A percentile compares a stretch with the other conserved stretches of the same genome.
Conservation (phyloP, 2,888 invertebrate genomes). For the Eristalis intricaria region DNA sequence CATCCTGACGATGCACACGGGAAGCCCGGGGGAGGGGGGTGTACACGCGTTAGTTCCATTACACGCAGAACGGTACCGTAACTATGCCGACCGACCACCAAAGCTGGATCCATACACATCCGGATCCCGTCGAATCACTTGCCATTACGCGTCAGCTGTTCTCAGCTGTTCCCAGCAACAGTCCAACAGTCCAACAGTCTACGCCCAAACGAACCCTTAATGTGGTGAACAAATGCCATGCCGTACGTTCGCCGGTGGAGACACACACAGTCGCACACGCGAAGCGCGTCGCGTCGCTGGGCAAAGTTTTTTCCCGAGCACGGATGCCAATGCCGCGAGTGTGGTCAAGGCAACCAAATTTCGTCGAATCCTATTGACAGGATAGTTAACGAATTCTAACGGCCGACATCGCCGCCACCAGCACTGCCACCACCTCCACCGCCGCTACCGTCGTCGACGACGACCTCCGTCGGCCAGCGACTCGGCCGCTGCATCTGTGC, state of each 20-base stretch:
- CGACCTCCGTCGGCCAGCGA: background rate
- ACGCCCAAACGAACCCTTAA: conserved; percentile 55
- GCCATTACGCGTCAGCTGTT: conserved; percentile 71
- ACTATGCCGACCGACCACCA: conserved; percentile 63
- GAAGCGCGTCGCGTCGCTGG: background rate
- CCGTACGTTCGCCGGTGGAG: background rate
- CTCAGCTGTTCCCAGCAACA: conserved; percentile 58
- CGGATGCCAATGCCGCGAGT: conserved; percentile 61
- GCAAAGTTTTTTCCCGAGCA: conserved; percentile 11
- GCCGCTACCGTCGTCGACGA: background rate
- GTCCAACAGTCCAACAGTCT: conserved; percentile 69
- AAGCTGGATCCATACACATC: conserved; percentile 38
- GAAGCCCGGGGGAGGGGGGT: background rate
- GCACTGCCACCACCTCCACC: background rate
- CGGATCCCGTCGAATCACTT: conserved; percentile 63
- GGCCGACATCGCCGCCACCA: conserved; percentile 3
- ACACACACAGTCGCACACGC: background rate
- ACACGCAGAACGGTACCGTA: conserved; percentile 57
- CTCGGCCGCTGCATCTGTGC: conserved; percentile 26
- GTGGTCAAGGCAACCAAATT: conserved; percentile 70
- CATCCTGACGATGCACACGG: conserved; percentile 66
- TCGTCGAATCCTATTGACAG: conserved; percentile 71
- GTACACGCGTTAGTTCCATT: conserved; percentile 65
- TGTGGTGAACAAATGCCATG: conserved; percentile 63
- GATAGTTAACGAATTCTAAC: conserved; percentile 72